Conservation (phyloP, 2,797 vertebrate species). For the Crax fasciolata region DNA sequence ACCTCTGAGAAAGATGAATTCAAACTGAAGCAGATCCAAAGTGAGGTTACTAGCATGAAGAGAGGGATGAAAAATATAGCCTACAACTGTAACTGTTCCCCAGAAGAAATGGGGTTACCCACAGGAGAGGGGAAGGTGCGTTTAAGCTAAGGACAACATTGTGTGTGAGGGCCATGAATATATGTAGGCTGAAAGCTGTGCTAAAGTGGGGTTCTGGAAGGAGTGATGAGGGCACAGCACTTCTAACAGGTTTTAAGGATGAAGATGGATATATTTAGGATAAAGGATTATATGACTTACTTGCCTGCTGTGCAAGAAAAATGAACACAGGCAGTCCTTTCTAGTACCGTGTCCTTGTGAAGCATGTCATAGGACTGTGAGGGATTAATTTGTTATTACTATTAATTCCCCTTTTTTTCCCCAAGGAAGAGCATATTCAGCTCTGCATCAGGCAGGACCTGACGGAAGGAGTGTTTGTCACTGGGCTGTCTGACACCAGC, state of each 20-base stretch:
- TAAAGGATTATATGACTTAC: neutral
- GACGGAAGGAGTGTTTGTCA: neutral
- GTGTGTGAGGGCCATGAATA: neutral
- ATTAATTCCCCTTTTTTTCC: neutral
- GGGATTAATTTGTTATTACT: constrained; percentile 20
- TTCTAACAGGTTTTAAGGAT: neutral
- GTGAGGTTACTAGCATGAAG: neutral
- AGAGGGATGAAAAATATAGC: neutral
- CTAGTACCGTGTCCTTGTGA: neutral
- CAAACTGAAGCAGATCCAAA: neutral
- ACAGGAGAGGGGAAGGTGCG: neutral
- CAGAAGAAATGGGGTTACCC: neutral
- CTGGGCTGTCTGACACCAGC: neutral
- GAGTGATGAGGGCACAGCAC: neutral
- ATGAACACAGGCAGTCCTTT: neutral
- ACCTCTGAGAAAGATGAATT: neutral
- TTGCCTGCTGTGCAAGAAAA: neutral
- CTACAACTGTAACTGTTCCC: neutral
- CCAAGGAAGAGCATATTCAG: neutral
- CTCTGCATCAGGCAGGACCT: neutral
- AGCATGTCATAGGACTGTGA: neutral
- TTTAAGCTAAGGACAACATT: neutral
- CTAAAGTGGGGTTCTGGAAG: neutral
- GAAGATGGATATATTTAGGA: constrained; percentile 5
- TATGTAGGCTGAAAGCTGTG: neutral